These are phyloP conservation scores for Otolemur garnettii DNA, from an alignment of 2,113 vertebrate species.

Conservation along the genomic window DNA sequence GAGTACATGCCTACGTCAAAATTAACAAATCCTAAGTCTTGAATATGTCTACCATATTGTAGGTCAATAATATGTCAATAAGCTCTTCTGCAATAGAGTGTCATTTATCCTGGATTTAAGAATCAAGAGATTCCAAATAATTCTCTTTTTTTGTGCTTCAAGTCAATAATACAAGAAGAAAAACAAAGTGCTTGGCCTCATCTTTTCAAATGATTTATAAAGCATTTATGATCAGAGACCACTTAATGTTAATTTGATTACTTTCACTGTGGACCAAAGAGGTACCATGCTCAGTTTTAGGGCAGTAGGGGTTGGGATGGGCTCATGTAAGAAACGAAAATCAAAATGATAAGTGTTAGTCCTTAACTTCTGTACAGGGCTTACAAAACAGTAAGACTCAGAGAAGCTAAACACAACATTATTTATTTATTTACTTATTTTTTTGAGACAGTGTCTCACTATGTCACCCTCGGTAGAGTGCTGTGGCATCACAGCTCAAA, in stretches of 20 bases:
- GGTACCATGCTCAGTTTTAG: not conserved
- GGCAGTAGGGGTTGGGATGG: too few relatives aligned
- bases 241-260: not conserved
- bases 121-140: not conserved
- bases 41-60: not conserved
- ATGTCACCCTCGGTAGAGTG: too few relatives aligned
- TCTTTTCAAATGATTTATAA: not conserved
- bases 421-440: too few relatives aligned
- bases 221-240: not conserved
- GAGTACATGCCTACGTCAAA: not conserved
- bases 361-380: not conserved
- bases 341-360: not conserved
- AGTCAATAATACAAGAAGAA: not conserved
- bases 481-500: too few relatives aligned
- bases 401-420: not conserved
- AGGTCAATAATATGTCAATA: not conserved
- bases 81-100: not conserved
- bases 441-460: too few relatives aligned
- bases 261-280: not conserved
- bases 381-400: not conserved
- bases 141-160: not conserved
- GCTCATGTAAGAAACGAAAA: not conserved
- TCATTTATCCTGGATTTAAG: not conserved
- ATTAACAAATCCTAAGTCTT: not conserved
- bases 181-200: not conserved